Evolutionary conservation across 2,888 invertebrate species (phyloP), one percentile per base, ranked within the genome.

Genomic region (Zeuzera pyrina): DNA sequence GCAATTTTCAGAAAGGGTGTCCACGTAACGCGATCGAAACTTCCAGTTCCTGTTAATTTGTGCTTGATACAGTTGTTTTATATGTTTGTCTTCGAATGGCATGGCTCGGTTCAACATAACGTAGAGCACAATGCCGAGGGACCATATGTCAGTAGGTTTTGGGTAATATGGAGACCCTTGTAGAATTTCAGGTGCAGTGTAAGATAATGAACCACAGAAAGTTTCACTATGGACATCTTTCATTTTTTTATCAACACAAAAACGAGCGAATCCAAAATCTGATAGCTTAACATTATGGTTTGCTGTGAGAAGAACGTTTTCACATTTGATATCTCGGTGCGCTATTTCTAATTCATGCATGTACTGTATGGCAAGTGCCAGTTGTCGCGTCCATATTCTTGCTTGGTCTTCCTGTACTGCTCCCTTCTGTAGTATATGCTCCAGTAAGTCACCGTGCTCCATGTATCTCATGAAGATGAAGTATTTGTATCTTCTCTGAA

Each of bases 141-240:
- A 92, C 94, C 94, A 95, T 14, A 93, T 69, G 56, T 95, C 95
- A 0, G 90, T 86, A 3, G 87, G 84, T 67, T 90, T 90, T 0
- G 91, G 90, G 45, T 84, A 86, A 55, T 92, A 92, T 0, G 91
- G 89, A 2, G 86, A 73, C 0, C 92, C 93, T 42, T 88, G 86
- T n/a, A 95, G 74, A 37, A 95, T 90, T 73, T 95, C 95, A 0
- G 95, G 94, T 0, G 95, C 92, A 0, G 92, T 94, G 55, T 95
- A 95, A 0, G 93, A 93, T 11, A 94, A 71, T 0, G 93, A 93
- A 0, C 94, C 95, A 57, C 94, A 95, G 61, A 91, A 94, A 0
- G 94, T 94, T 49, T 89, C 88, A 50, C 93, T 93, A 30, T 88
- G 72, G 10, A 89, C 62, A 15, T 81, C 73, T 33, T 58, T 68